Base-by-base conservation (phyloP, 2,888 invertebrate genomes). In the Drosophila phalerata region DNA sequence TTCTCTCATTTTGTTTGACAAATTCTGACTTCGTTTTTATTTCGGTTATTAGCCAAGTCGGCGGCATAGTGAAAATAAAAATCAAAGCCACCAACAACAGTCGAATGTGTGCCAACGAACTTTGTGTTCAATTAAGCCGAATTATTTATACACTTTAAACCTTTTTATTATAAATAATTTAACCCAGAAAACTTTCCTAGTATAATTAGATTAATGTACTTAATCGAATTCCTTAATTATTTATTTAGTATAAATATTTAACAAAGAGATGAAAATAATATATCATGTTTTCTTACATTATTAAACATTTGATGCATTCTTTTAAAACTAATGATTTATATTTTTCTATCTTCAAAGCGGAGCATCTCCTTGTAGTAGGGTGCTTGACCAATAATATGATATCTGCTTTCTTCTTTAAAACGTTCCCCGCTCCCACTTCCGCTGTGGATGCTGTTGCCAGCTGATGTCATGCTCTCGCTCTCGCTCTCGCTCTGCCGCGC, bases 21-120 rank as follows among this genome's bases (percentile, higher is more conserved):
- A 69, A 66, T 69, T 77, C 66, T 49, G 62, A 43, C 57, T 72
- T 57, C 40, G 72, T 66, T 79, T 77, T 79, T 79, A 80, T 82
- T 51, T 82, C 61, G 62, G 68, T 80, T 79, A 81, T 82, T 81
- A 79, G 81, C 83, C 81, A 81, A 75, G 62, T 73, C 72, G 81
- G 80, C 83, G 81, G 69, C 81, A 58, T 28, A 65, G 61, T 51
- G 69, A 64, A 81, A 75, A 78, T 69, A 78, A 81, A 66, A 75
- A 67, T 55, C 57, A 61, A 32, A 62, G 43, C 22, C 19, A 42
- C 19, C 11, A 42, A 42, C 38, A 51, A n/a, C n/a, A 51, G 32
- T 25, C 11, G 11, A 37, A 70, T 67, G 64, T 67, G 48, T 74
- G 79, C 65, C 74, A 77, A 45, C 42, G 42, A 77, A 58, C 63